Percentiles rank a stretch among this genome's conserved stretches.
phyloP scores from a whole-genome alignment of 2,888 invertebrate species.

The Latheticus oryzae region DNA sequence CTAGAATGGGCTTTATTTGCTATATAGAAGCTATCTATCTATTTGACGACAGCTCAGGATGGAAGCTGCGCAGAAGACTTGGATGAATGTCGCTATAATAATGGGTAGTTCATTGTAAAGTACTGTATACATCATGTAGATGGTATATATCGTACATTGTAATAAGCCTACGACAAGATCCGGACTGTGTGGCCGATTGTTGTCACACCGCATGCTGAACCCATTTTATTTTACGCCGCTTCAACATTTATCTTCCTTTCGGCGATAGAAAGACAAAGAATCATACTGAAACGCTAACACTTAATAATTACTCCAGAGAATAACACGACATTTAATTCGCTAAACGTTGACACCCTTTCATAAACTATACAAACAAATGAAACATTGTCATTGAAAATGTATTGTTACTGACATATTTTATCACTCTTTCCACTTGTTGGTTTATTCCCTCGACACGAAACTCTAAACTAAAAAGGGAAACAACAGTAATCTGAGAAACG shows the following conservation, averaged over 20 bases:
- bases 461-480: constrained; percentile 9
- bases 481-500: no score
- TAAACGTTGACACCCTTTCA: constrained; percentile 24
- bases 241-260: constrained; percentile 42
- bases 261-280: constrained; percentile 41
- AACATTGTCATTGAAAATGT: constrained; percentile 33
- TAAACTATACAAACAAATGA: constrained; percentile 32
- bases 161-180: constrained; percentile 48
- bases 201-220: constrained; percentile 42
- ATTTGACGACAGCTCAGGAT: constrained; percentile 49
- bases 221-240: constrained; percentile 43
- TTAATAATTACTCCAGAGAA: constrained; percentile 38
- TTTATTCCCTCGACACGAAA: constrained; percentile 13
- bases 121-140: constrained; percentile 52
- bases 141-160: constrained; percentile 50
- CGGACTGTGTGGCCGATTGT: constrained; percentile 44
- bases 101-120: constrained; percentile 50
- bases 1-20: constrained; percentile 47
- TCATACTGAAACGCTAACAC: constrained; percentile 34
- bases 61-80: constrained; percentile 46
- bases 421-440: constrained; percentile 41
- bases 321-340: constrained; percentile 37
- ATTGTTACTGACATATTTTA: constrained; percentile 33
- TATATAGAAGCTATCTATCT: constrained; percentile 50
- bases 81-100: constrained; percentile 49